These are phyloP conservation scores for Microcebus jonahi DNA, from an alignment of 2,113 vertebrate genomes.

Conservation along the genomic window DNA sequence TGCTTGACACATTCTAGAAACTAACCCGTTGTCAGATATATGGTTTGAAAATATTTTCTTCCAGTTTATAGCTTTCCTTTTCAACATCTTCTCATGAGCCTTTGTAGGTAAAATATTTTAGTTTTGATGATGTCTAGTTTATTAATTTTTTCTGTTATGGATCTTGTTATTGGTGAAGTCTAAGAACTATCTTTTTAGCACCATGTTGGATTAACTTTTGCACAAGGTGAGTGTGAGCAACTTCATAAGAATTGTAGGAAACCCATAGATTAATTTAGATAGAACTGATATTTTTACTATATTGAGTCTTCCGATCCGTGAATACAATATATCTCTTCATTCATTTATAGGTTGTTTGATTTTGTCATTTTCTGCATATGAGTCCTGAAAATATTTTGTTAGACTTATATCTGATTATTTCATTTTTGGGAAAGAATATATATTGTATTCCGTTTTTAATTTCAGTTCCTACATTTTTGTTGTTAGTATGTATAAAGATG, in stretches of 20 bases:
- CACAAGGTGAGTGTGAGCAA: background rate
- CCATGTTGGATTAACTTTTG: background rate
- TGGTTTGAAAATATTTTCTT: background rate
- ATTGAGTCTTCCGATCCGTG: background rate
- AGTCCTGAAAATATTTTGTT: background rate
- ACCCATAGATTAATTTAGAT: background rate
- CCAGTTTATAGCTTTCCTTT: background rate
- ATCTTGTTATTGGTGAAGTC: background rate
- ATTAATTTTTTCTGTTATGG: background rate
- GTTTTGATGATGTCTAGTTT: background rate
- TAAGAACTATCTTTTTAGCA: background rate
- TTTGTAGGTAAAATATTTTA: background rate
- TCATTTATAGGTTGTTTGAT: background rate
- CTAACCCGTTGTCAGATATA: background rate
- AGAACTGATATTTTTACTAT: background rate
- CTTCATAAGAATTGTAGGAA: background rate
- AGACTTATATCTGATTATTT: background rate
- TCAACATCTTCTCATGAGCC: background rate
- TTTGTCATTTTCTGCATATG: background rate
- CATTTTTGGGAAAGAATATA: background rate
- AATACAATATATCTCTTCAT: background rate
- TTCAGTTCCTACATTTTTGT: background rate
- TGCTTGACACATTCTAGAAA: background rate
- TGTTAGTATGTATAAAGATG: background rate
- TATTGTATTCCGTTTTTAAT: background rate